Evolutionary conservation across 1,140 invertebrate species (phyloP), one percentile per base, ranked within the genome.

Genomic region (Subanguina moxae): DNA sequence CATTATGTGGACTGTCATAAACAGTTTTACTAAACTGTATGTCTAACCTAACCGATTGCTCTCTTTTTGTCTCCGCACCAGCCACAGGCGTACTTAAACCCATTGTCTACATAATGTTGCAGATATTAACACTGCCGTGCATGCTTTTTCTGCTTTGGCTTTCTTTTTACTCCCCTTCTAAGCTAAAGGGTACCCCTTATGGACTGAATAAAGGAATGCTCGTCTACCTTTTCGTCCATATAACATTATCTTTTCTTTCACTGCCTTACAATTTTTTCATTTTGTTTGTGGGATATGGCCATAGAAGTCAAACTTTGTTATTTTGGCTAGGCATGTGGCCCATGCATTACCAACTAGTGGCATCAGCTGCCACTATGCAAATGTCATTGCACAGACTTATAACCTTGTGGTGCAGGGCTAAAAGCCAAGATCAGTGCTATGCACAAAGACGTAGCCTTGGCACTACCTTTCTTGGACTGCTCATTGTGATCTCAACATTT

Each of bases 311-410:
- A 52, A 7, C 17, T 19, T 5, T 52, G 8, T 25, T 52, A 8
- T 52, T 52, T 52, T 52, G 48, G 48, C 15, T 52, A 25, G 48
- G 48, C 23, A 52, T 52, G 48, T 52, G 48, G 48, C 48, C 48
- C 8, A 3, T 52, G 48, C 48, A 52, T 25, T 52, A 52, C 15
- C n/a, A 15, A 5, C 3, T 52, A 7, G 48, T 52, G n/a, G 48
- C 48, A 19, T 15, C 48, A 21, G 48, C 48, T 21, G 48, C 48
- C 15, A 52, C 48, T 7, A 25, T 25, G 17, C 48, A 52, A 52
- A 52, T 52, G 48, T 52, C 48, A 19, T 21, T 52, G 48, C 48
- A 25, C 48, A 52, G 48, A 52, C n/a, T 52, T 52, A 52, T 52
- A 19, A 25, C 3, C 8, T 15, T 25, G n/a, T 52, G 48, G 48